A percentile compares a stretch with the other conserved stretches of the same genome.
phyloP scores from a whole-genome alignment of 1,140 invertebrate genomes.

The Diorhabda elongata region DNA sequence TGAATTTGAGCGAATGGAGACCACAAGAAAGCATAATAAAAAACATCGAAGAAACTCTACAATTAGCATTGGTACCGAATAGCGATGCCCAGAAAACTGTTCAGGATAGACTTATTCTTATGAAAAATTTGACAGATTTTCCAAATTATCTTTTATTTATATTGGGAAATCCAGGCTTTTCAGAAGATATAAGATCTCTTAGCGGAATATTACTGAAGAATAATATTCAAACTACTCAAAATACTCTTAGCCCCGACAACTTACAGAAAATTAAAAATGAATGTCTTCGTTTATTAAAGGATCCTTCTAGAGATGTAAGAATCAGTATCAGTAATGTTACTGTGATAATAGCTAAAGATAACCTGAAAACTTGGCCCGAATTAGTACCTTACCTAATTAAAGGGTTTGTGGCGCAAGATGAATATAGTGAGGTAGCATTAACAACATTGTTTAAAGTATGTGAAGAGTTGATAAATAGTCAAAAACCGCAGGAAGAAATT shows the following conservation, averaged over 20 bases:
- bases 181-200: slow-evolving; percentile 40
- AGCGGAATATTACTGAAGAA: slow-evolving; percentile 44
- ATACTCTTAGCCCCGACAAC: slow-evolving; percentile 30
- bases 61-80: slow-evolving; percentile 43
- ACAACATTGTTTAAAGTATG: slow-evolving; percentile 42
- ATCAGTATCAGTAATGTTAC: slow-evolving; percentile 40
- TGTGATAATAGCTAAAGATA: slow-evolving; percentile 39
- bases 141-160: slow-evolving; percentile 42
- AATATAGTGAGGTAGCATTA: slow-evolving; percentile 40
- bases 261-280: slow-evolving; percentile 35
- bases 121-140: slow-evolving; percentile 42
- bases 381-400: slow-evolving; percentile 37
- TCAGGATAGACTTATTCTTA: slow-evolving; percentile 38
- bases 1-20: slow-evolving; percentile 41
- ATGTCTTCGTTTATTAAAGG: slow-evolving; percentile 39
- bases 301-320: slow-evolving; percentile 41
- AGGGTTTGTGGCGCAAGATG: slow-evolving; percentile 34
- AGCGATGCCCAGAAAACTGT: slow-evolving; percentile 42
- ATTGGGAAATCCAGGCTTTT: slow-evolving; percentile 35
- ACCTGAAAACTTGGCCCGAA: slow-evolving; percentile 39
- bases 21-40: slow-evolving; percentile 39
- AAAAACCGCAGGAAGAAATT: slow-evolving; percentile 37
- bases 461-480: slow-evolving; percentile 38
- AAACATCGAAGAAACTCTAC: slow-evolving; percentile 39
- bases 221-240: slow-evolving; percentile 37